These are phyloP conservation scores for Corbicula japonica DNA, from an alignment of 2,888 invertebrate genomes.

Conservation along the genomic window DNA sequence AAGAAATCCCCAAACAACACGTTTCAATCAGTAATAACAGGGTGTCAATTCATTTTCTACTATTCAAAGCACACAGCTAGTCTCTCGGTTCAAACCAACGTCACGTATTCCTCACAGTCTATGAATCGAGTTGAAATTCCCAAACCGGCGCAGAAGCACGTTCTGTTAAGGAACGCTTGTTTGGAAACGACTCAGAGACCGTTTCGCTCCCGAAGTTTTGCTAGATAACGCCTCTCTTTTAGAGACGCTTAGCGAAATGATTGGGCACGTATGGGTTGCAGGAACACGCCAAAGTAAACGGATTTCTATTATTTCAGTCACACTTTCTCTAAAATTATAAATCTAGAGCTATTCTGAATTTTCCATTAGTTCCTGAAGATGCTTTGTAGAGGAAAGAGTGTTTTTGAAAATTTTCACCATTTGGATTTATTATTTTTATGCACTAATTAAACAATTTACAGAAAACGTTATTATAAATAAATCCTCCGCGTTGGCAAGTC, in stretches of 20 bases:
- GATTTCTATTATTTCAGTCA: slow-evolving; percentile 57
- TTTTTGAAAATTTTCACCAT: not conserved
- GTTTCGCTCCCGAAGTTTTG: slow-evolving; percentile 37
- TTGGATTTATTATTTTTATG: not conserved
- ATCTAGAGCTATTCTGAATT: slow-evolving; percentile 5
- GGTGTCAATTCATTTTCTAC: slow-evolving; percentile 57
- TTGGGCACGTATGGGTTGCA: slow-evolving; percentile 62
- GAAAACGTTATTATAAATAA: slow-evolving; percentile 5
- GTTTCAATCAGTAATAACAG: slow-evolving; percentile 38
- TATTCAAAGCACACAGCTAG: slow-evolving; percentile 55
- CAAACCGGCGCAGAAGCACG: slow-evolving; percentile 59
- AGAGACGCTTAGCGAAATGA: slow-evolving; percentile 37
- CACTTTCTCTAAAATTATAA: slow-evolving; percentile 44
- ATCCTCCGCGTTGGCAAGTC: not conserved
- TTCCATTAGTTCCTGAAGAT: slow-evolving; percentile 7
- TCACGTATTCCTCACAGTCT: slow-evolving; percentile 48
- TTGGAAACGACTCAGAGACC: slow-evolving; percentile 51
- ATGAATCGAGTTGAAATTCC: slow-evolving; percentile 60
- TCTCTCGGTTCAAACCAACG: slow-evolving; percentile 52
- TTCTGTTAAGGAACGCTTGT: slow-evolving; percentile 53
- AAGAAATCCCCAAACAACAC: slow-evolving; percentile 50
- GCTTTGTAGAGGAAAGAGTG: not conserved
- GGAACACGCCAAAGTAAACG: slow-evolving; percentile 50
- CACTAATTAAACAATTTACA: not conserved
- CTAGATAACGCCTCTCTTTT: slow-evolving; percentile 25